Percentiles rank a stretch among this genome's conserved stretches.
Conservation (phyloP, 2,797 vertebrate genomes). For the Cyprinella venusta region DNA sequence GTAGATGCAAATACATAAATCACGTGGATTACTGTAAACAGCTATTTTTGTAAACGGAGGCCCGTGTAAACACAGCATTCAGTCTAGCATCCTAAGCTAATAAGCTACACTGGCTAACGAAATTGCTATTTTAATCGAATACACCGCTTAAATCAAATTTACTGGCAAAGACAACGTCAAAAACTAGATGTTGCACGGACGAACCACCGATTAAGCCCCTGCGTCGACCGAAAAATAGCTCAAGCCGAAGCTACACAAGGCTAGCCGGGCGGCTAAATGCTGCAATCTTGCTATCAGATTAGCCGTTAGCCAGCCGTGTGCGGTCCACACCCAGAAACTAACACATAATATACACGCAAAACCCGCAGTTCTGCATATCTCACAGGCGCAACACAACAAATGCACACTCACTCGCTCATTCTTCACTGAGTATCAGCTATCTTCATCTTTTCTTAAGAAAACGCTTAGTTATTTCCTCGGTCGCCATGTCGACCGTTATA, state of each 20-base stretch:
- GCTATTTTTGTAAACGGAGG: constrained; percentile 20
- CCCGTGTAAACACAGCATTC: constrained; percentile 33
- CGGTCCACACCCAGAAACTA: constrained; percentile 55
- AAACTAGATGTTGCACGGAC: not conserved
- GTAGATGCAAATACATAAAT: not conserved
- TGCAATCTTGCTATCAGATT: constrained; percentile 62
- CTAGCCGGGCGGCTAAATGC: constrained; percentile 40
- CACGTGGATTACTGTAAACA: constrained; percentile 25
- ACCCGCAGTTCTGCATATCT: not conserved
- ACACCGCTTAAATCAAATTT: too few relatives aligned
- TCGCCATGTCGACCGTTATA: constrained; percentile 82
- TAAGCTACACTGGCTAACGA: not conserved
- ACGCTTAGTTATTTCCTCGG: constrained; percentile 74
- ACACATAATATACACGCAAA: constrained; percentile 28
- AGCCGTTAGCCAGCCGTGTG: constrained; percentile 52
- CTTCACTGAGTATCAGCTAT: constrained; percentile 76
- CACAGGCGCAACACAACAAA: not conserved
- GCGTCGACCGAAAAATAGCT: not conserved
- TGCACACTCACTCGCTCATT: constrained; percentile 75
- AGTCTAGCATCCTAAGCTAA: not conserved
- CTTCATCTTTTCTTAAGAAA: constrained; percentile 80
- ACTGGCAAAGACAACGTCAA: not conserved
- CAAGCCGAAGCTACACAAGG: not conserved
- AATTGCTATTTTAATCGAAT: not conserved
- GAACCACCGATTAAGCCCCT: not conserved